phyloP scores from a whole-genome alignment of 1,140 invertebrate species.

The Solenopsis invicta region DNA sequence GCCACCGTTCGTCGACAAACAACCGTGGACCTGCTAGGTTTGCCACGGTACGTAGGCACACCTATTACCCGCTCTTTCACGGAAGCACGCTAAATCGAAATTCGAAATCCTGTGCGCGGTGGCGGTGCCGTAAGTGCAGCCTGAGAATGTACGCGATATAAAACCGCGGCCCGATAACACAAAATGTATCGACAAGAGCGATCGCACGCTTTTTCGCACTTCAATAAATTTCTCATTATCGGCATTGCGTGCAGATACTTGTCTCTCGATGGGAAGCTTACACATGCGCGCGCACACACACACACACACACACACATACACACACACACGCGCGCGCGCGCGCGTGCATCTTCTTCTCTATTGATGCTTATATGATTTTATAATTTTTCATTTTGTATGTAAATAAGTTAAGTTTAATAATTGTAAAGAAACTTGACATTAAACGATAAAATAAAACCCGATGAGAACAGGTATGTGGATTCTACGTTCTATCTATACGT shows the following conservation, averaged over 20 bases:
- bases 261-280: background rate
- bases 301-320: no score
- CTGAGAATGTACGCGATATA: constrained; percentile 37
- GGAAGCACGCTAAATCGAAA: constrained; percentile 69
- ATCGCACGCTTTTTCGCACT: constrained; percentile 37
- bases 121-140: constrained; percentile 40
- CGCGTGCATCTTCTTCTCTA: no score
- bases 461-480: no score
- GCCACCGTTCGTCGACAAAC: constrained; percentile 68
- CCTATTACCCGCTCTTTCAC: constrained; percentile 55
- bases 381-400: no score
- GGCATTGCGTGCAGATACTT: background rate
- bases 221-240: constrained; percentile 60
- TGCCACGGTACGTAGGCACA: constrained; percentile 23
- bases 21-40: constrained; percentile 58
- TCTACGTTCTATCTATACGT: no score
- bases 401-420: no score
- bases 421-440: no score
- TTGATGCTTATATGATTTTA: no score
- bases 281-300: background rate
- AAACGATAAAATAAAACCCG: no score
- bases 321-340: background rate
- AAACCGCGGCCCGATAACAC: constrained; percentile 35
- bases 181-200: constrained; percentile 55
- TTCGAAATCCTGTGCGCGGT: constrained; percentile 59